Conservation (phyloP, 2,888 invertebrate genomes). For the Calliopum simillimum region DNA sequence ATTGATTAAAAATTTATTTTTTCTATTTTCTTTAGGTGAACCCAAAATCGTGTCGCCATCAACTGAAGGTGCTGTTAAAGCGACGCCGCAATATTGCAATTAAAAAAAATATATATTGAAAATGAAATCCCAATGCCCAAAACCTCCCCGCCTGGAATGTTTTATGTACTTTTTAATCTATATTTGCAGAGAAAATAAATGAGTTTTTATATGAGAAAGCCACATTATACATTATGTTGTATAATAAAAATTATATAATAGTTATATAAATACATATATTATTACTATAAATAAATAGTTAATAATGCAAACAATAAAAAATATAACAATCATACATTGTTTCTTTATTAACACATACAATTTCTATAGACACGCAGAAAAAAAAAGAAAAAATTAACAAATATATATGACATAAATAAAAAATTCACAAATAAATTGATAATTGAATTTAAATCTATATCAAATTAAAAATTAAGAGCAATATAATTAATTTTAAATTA, state of each 20-base stretch:
- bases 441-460: slow-evolving; percentile 12
- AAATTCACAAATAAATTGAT: slow-evolving; percentile 2
- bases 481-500: slow-evolving; percentile 31
- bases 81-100: slow-evolving; percentile 65
- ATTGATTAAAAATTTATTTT: background rate
- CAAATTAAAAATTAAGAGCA: slow-evolving; percentile 31
- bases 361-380: slow-evolving; percentile 10
- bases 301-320: slow-evolving; percentile 38
- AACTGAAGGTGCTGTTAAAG: slow-evolving; percentile 53
- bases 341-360: slow-evolving; percentile 24
- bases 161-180: slow-evolving; percentile 43
- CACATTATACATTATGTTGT: slow-evolving; percentile 37
- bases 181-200: slow-evolving; percentile 32
- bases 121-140: slow-evolving; percentile 27
- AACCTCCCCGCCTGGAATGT: slow-evolving; percentile 45
- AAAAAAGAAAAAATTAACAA: slow-evolving; percentile 33
- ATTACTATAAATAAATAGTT: slow-evolving; percentile 33
- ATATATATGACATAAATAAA: slow-evolving; percentile 23
- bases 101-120: slow-evolving; percentile 41
- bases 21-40: slow-evolving; percentile 56
- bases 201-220: slow-evolving; percentile 35
- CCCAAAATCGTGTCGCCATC: slow-evolving; percentile 62
- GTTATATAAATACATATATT: slow-evolving; percentile 30
- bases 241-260: slow-evolving; percentile 40
- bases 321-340: slow-evolving; percentile 37